phyloP scores from a whole-genome alignment of 2,888 invertebrate species.

The Noctua janthe region DNA sequence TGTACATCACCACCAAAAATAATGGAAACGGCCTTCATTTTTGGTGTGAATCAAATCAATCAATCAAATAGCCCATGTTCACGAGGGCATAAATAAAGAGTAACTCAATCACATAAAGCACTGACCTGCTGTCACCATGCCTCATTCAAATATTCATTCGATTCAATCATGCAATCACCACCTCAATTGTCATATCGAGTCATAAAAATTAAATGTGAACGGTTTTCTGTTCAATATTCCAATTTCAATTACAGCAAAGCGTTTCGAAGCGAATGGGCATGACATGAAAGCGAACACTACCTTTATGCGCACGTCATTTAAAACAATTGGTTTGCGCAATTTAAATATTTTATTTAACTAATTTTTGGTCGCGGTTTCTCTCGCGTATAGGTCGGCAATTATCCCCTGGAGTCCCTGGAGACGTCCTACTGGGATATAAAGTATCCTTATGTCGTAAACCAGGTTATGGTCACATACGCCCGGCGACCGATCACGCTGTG shows the following conservation, averaged over 20 bases:
- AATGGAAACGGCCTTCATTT: no score
- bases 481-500: no score
- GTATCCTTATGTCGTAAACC: no score
- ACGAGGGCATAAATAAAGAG: no score
- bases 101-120: conserved; percentile 4
- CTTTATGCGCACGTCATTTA: background rate
- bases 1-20: background rate
- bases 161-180: conserved; percentile 11
- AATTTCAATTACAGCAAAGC: conserved; percentile 35
- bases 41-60: no score
- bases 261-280: conserved; percentile 21
- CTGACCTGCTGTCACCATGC: background rate
- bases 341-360: background rate
- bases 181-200: conserved; percentile 6
- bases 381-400: background rate
- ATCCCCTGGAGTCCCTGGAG: background rate
- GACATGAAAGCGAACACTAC: conserved; percentile 10
- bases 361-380: background rate
- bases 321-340: background rate
- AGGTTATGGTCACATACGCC: no score
- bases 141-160: background rate
- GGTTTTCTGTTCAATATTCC: conserved; percentile 25
- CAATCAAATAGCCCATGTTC: no score
- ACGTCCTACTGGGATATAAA: background rate
- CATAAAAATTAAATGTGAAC: conserved; percentile 10